Percentiles rank a stretch among this genome's conserved stretches.
Evolutionary conservation across 2,113 vertebrate genomes (phyloP).

Genomic region (Rhea pennata): DNA sequence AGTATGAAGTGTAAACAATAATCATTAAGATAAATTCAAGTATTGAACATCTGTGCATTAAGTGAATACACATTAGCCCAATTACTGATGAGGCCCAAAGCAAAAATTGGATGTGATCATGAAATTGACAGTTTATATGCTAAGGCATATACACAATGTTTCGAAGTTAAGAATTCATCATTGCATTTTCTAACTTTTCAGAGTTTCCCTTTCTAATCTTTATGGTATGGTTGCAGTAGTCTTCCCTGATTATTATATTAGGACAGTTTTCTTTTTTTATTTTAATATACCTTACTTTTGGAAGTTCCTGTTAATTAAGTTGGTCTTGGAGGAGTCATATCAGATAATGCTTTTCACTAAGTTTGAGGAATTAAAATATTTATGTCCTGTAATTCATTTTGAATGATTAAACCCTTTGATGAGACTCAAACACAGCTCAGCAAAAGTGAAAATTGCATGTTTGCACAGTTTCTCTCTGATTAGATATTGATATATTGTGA

Average conservation of each 20-base stretch:
- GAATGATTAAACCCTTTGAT: neutral
- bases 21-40: neutral
- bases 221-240: neutral
- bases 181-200: neutral
- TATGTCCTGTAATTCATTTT: neutral
- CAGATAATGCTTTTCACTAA: neutral
- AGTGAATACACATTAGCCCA: neutral
- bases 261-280: neutral
- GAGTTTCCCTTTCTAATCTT: neutral
- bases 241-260: neutral
- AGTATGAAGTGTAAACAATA: neutral
- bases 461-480: neutral
- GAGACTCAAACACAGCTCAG: neutral
- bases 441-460: neutral
- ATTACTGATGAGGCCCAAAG: rapidly evolving
- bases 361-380: neutral
- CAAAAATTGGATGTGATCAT: neutral
- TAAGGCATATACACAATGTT: too few species aligned
- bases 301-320: neutral
- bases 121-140: neutral
- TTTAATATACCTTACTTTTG: neutral
- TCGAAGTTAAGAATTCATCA: neutral
- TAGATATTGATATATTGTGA: neutral
- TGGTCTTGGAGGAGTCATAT: neutral
- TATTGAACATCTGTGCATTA: neutral